phyloP scores from a whole-genome alignment of 1,140 invertebrate genomes.

The Neuroterus valhalla region DNA sequence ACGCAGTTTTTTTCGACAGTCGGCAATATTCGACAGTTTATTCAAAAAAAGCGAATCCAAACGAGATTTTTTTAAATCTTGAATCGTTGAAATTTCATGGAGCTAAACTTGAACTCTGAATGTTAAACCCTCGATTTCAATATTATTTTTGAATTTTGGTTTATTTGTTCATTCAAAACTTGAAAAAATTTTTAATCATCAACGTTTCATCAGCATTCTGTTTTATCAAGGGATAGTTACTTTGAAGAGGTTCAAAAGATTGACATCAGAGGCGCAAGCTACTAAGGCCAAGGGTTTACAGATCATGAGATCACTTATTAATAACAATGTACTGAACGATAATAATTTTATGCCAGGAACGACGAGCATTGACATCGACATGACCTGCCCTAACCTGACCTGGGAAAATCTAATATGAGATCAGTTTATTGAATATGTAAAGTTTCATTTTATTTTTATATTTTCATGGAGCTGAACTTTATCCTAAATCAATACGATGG shows the following conservation, averaged over 20 bases:
- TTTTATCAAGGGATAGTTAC: background rate
- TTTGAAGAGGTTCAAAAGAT: background rate
- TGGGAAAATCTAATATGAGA: conserved; percentile 8
- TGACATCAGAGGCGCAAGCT: background rate
- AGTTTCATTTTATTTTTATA: background rate
- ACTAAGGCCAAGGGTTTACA: background rate
- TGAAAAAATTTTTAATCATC: no score
- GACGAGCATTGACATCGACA: conserved; percentile 21
- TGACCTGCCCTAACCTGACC: conserved; percentile 21
- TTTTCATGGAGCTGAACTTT: background rate
- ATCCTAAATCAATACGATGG: no score
- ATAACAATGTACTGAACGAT: conserved; percentile 22
- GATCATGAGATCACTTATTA: background rate
- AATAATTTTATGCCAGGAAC: conserved; percentile 27
- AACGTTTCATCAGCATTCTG: background rate
- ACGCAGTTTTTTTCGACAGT: no score
- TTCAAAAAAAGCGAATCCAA: no score
- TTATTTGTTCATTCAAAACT: no score
- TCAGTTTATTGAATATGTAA: background rate
- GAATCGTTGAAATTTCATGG: no score
- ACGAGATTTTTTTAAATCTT: no score
- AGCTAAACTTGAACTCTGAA: no score
- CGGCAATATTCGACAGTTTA: no score
- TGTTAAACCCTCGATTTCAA: no score
- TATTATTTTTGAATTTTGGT: no score